Evolutionary conservation across 2,888 invertebrate genomes (phyloP).

Genomic region (Meta bourneti): DNA sequence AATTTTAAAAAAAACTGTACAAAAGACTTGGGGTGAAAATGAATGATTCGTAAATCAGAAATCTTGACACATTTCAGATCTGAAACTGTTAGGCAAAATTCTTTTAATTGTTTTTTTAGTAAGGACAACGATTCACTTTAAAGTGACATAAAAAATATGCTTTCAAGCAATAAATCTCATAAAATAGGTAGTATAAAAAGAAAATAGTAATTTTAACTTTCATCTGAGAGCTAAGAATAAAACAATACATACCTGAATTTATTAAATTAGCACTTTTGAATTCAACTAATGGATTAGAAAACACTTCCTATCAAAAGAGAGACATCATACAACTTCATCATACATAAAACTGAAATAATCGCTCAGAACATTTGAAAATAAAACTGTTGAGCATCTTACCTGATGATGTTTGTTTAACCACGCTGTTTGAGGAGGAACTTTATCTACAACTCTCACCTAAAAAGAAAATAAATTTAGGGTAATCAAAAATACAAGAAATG

Average conservation of each 20-base stretch:
- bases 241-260: slow-evolving; percentile 85
- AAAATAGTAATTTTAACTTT: not conserved
- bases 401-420: slow-evolving; percentile 90
- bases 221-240: not conserved
- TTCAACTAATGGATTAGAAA: slow-evolving; percentile 89
- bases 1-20: too few species aligned
- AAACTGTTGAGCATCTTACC: slow-evolving; percentile 76
- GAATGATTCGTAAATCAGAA: too few species aligned
- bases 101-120: too few species aligned
- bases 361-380: not conserved
- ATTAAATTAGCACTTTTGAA: slow-evolving; percentile 96
- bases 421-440: slow-evolving; percentile 95
- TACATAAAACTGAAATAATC: slow-evolving; percentile 7
- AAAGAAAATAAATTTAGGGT: slow-evolving; percentile 36
- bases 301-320: slow-evolving; percentile 83
- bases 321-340: not conserved
- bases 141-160: not conserved
- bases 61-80: too few species aligned
- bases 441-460: slow-evolving; percentile 87
- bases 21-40: too few species aligned
- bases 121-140: too few species aligned
- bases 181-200: not conserved
- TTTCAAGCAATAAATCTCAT: not conserved
- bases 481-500: slow-evolving; percentile 79
- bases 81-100: too few species aligned